These are phyloP conservation scores for Pristionchus arcanus DNA, from an alignment of 2,888 invertebrate species.

Conservation along the genomic window DNA sequence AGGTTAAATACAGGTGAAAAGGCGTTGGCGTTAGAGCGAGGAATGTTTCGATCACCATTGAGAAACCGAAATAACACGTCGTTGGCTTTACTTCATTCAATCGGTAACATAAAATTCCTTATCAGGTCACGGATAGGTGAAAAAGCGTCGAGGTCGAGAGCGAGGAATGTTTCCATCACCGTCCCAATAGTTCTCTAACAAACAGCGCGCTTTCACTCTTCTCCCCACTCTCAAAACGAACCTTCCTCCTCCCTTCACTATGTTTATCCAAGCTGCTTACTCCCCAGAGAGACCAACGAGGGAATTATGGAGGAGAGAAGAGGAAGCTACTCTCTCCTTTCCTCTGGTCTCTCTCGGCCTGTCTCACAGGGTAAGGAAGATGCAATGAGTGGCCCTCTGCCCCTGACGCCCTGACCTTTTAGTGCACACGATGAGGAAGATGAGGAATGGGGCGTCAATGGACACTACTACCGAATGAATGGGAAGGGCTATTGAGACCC, in stretches of 20 bases:
- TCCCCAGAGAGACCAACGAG: constrained; percentile 36
- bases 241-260: background rate
- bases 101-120: no score
- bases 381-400: background rate
- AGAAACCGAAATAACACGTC: no score
- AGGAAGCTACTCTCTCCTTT: background rate
- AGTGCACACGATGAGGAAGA: constrained; percentile 26
- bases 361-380: background rate
- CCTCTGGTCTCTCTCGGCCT: no score
- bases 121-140: no score
- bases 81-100: no score
- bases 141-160: no score
- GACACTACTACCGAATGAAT: background rate
- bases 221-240: background rate
- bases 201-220: background rate
- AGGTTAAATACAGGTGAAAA: no score
- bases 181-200: background rate
- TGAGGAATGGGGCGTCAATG: constrained; percentile 4
- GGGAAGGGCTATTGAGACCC: background rate
- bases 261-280: constrained; percentile 46
- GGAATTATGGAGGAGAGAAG: constrained; percentile 16
- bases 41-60: no score
- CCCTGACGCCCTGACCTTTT: background rate
- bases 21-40: no score
- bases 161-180: constrained; percentile 24